Evolutionary conservation across 2,797 vertebrate species (phyloP).

Genomic region (Poecilia picta): DNA sequence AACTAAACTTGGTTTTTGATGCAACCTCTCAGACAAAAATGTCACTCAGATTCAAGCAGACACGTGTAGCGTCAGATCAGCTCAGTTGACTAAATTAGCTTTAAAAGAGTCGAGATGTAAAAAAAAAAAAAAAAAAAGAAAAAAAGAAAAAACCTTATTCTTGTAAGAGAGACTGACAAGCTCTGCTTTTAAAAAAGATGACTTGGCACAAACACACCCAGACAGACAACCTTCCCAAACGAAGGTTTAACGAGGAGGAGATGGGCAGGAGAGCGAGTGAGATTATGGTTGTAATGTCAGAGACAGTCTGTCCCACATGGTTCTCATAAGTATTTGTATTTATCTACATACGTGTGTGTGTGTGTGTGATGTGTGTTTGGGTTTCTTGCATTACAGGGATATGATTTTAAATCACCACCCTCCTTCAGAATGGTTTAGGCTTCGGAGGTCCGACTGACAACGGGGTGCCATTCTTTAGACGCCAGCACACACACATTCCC

Average conservation of each 20-base stretch:
- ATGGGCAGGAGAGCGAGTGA: constrained; percentile 58
- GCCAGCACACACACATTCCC: constrained; percentile 36
- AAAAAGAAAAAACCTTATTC: constrained; percentile 56
- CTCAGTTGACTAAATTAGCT: constrained; percentile 66
- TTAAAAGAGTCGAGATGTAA: constrained; percentile 31
- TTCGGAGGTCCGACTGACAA: constrained; percentile 28
- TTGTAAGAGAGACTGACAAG: constrained; percentile 34
- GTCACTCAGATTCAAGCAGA: constrained; percentile 52
- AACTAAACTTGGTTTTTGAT: not conserved
- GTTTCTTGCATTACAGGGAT: constrained; percentile 61
- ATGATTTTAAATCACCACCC: constrained; percentile 82
- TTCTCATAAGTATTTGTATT: constrained; percentile 83
- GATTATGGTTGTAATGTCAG: constrained; percentile 79
- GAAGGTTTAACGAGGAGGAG: constrained; percentile 64
- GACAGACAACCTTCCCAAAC: constrained; percentile 37
- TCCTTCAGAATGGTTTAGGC: constrained; percentile 70
- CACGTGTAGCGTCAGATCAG: constrained; percentile 37
- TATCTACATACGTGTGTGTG: constrained; percentile 3
- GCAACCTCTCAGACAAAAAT: constrained; percentile 35
- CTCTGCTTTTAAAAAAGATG: constrained; percentile 20
- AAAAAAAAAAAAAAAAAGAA: constrained; percentile 11
- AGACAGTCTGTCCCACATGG: constrained; percentile 88
- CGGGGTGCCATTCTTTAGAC: constrained; percentile 41
- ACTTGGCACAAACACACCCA: constrained; percentile 15
- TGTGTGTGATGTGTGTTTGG: constrained; percentile 1